Evolutionary conservation across 2,888 invertebrate genomes (phyloP).

Genomic region (Amaurobius ferox): DNA sequence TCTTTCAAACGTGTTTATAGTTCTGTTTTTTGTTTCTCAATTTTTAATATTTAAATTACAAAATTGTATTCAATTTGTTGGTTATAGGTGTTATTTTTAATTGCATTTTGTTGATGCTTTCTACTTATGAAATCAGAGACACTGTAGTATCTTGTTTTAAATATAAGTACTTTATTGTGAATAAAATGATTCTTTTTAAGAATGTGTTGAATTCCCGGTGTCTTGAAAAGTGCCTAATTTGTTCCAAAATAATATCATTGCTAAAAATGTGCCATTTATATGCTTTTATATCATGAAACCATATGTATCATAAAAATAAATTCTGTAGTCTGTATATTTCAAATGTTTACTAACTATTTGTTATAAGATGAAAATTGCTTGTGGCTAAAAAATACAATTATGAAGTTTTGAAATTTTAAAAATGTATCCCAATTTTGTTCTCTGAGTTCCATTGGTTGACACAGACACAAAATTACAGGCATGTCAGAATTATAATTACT

Average conservation of each 20-base stretch:
- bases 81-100: slow-evolving; percentile 3
- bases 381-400: neutral
- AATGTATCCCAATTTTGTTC: no score
- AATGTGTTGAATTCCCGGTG: neutral
- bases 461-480: no score
- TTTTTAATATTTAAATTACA: neutral
- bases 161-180: no score
- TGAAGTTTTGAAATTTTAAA: neutral
- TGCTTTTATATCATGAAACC: slow-evolving; percentile 58
- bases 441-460: no score
- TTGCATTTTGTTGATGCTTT: neutral
- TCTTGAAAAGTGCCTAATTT: slow-evolving; percentile 50
- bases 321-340: neutral
- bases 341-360: neutral
- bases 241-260: neutral
- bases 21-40: neutral
- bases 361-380: neutral
- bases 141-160: neutral
- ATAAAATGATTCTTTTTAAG: no score
- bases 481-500: no score
- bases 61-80: slow-evolving; percentile 7
- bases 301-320: neutral
- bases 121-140: neutral
- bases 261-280: slow-evolving; percentile 43
- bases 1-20: slow-evolving; percentile 34